phyloP scores from a whole-genome alignment of 2,888 invertebrate genomes.

The Cheilosia vulpina region DNA sequence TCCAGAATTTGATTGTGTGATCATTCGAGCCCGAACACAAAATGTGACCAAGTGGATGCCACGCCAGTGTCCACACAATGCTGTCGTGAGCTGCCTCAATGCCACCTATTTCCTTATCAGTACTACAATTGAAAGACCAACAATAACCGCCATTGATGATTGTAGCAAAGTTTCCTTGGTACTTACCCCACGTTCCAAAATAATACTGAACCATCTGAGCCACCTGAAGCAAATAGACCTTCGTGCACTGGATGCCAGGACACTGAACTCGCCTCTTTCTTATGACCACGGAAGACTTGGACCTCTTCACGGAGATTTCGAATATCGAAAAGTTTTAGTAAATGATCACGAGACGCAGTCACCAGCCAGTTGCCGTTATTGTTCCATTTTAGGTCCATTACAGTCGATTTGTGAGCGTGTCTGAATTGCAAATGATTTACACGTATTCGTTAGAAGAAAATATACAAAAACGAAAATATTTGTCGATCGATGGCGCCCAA shows the following conservation, averaged over 20 bases:
- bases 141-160: background rate
- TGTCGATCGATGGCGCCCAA: background rate
- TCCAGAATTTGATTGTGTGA: slow-evolving; percentile 99
- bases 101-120: slow-evolving; percentile 98
- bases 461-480: background rate
- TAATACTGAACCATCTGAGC: slow-evolving; percentile 98
- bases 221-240: slow-evolving; percentile 98
- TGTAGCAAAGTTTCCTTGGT: background rate
- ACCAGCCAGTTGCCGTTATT: slow-evolving; percentile 99
- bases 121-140: slow-evolving; percentile 84
- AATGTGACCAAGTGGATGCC: slow-evolving; percentile 99
- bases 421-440: slow-evolving; percentile 82
- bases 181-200: slow-evolving; percentile 99
- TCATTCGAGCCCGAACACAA: slow-evolving; percentile 99
- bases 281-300: slow-evolving; percentile 99
- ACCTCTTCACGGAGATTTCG: slow-evolving; percentile 97
- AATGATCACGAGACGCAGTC: slow-evolving; percentile 98
- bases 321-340: slow-evolving; percentile 98
- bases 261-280: slow-evolving; percentile 98
- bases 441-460: background rate
- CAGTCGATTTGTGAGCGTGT: slow-evolving; percentile 99
- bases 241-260: slow-evolving; percentile 99
- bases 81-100: slow-evolving; percentile 99
- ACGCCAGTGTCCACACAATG: slow-evolving; percentile 99
- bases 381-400: slow-evolving; percentile 99